Base-by-base conservation (phyloP, 2,888 invertebrate species). In the Vesta saturnalis region DNA sequence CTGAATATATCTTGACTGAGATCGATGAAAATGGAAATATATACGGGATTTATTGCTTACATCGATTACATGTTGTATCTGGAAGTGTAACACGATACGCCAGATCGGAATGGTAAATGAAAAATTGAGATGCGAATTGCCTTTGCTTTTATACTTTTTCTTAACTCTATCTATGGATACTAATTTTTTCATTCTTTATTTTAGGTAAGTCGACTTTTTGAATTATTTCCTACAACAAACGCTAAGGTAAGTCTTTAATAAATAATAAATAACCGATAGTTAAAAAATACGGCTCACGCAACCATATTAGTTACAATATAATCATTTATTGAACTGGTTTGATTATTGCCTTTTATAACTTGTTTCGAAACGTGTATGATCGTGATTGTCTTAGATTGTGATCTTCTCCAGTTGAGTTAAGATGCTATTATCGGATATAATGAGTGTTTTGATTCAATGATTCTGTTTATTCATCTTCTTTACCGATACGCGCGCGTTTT, bases 391-490 rank as follows among this genome's bases (percentile, higher is more conserved):
- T 65, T 70, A 70, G 79, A 79, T 78, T 77, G 72, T 72, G 75
- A 79, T 79, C 80, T 76, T 75, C 72, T 39, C 56, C 54, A 39
- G 39, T 62, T 70, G 67, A 71, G 66, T 67, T 73, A 72, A 64
- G 69, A 73, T 70, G 47, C 71, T 65, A 73, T 70, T 65, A 72
- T 66, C 68, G 58, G 71, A 73, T 73, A 79, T 81, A 80, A 81
- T 80, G 80, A 81, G 77, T 79, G 80, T 80, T 80, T 80, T 81
- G 80, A 81, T 81, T 79, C 81, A 78, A 76, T 78, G 78, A 76
- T 77, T 49, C 6, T n/a, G 77, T 78, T 77, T 77, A 49, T 49
- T 49, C 49, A 49, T 49, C 49, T 77, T 78, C 75, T 74, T 72
- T n/a, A n/a, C 73, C 71, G 67, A 69, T 61, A 66, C 56, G 60